phyloP scores from a whole-genome alignment of 1,140 invertebrate genomes.

The Drosophila subobscura region DNA sequence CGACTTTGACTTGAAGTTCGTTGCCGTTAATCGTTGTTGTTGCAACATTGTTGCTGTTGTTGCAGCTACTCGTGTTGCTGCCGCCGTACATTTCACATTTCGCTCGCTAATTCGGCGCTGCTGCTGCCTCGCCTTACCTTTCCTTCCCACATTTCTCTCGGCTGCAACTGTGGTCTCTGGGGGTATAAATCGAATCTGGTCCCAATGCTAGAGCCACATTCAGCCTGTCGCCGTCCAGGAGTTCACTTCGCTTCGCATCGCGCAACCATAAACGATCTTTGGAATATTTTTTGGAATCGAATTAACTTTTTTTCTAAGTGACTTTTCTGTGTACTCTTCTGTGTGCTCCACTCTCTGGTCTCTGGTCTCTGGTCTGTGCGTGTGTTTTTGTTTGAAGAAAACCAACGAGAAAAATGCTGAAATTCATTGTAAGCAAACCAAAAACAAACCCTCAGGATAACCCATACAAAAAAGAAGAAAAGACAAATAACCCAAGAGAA shows the following conservation, averaged over 20 bases:
- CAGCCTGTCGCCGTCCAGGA: conserved; percentile 60
- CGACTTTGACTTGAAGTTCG: conserved; percentile 70
- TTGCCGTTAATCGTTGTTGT: conserved; percentile 56
- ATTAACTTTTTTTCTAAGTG: conserved; percentile 41
- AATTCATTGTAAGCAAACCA: conserved; percentile 72
- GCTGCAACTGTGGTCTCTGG: conserved; percentile 18
- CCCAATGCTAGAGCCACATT: conserved; percentile 69
- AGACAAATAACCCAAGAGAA: conserved; percentile 5
- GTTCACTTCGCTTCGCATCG: conserved; percentile 44
- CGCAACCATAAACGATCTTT: conserved; percentile 1
- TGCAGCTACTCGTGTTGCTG: conserved; percentile 23
- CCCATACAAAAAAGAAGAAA: conserved; percentile 5
- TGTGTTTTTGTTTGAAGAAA: conserved; percentile 3
- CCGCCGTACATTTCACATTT: conserved; percentile 64
- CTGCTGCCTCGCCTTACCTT: conserved; percentile 1
- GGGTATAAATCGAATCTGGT: conserved; percentile 83
- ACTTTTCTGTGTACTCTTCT: conserved; percentile 11
- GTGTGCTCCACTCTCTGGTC: neutral
- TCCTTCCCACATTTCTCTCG: no score
- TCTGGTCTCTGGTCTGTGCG: neutral
- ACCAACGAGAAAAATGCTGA: conserved; percentile 57
- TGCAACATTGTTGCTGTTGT: conserved; percentile 7
- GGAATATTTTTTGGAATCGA: neutral
- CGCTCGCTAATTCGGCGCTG: conserved; percentile 14
- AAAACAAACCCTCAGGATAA: neutral